Base-by-base conservation (phyloP, 2,797 vertebrate species). In the Denticeps clupeoides region DNA sequence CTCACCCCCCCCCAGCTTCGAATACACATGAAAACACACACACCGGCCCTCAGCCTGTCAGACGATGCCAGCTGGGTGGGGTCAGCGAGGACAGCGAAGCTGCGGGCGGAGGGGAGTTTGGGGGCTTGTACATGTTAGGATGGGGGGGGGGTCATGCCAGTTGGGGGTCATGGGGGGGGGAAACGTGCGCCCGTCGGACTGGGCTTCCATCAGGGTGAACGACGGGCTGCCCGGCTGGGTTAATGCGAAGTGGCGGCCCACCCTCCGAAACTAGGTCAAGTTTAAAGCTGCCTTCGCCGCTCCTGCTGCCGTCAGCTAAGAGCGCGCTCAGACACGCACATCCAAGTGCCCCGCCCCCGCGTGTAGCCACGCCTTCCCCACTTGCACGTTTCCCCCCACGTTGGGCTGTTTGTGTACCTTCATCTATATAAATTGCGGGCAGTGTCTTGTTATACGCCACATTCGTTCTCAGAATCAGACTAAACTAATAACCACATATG, bases 251-350 rank as follows among this genome's bases (percentile, higher is more conserved):
- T 88, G 87, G 78, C 87, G 41, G 82, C 79, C 82, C 84, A 76
- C 71, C 73, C 67, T 62, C 49, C 49, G 70, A 85, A 91, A 89
- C 77, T 90, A 86, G 88, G 88, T 91, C 89, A 90, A 80, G 82
- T 88, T 87, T 78, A 81, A 77, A 84, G 77, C 74, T 63, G 54
- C 59, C 38, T 65, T 75, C 75, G 32, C 68, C 4, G 23, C 59
- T 73, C 58, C 58, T 44, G 60, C 64, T 51, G 62, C 60, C 66
- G 61, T 50, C 71, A 67, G 71, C 61, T 24, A 46, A 7, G 28
- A 28, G 73, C 70, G 77, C 65, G 72, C 72, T 70, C 63, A 69
- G 53, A 58, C 70, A 18, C 27, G 33, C 45, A 54, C 38, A 54
- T 4, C 51, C 35, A 53, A 3, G 8, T 13, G 11, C 3, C 4